These are phyloP conservation scores for Leptinotarsa defecta DNA, from an alignment of 1,140 invertebrate species.

Conservation along the genomic window DNA sequence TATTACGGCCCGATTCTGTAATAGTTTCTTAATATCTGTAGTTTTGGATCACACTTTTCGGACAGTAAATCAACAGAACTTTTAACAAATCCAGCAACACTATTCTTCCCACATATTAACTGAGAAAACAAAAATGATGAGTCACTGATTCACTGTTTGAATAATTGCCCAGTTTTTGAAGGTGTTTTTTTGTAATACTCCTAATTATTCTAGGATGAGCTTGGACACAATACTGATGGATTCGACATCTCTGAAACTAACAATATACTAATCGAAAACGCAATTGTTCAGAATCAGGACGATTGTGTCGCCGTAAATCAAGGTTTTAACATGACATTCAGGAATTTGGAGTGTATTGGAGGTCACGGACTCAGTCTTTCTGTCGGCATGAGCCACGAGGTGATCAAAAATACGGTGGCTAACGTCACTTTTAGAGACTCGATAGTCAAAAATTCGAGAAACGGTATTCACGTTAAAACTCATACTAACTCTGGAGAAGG, in stretches of 20 bases:
- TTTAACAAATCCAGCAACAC: no score
- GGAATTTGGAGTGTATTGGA: slow-evolving; percentile 29
- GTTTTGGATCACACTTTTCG: no score
- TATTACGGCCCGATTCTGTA: no score
- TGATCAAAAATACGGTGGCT: slow-evolving; percentile 23
- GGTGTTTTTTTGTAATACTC: background rate
- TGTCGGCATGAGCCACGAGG: background rate
- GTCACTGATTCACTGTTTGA: no score
- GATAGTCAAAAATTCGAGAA: slow-evolving; percentile 25
- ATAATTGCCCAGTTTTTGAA: no score
- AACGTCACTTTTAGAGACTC: slow-evolving; percentile 30
- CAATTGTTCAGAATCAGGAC: slow-evolving; percentile 25
- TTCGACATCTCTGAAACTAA: slow-evolving; percentile 19
- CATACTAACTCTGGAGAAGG: slow-evolving; percentile 28
- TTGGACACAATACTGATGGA: slow-evolving; percentile 21
- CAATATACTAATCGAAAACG: slow-evolving; percentile 15
- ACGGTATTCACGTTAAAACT: slow-evolving; percentile 37
- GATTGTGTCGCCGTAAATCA: slow-evolving; percentile 26
- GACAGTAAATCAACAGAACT: no score
- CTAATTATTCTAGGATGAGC: background rate
- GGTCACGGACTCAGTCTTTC: slow-evolving; percentile 36
- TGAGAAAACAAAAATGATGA: no score
- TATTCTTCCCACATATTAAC: no score
- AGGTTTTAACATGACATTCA: slow-evolving; percentile 31
- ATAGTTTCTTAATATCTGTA: no score